Conservation (phyloP, 2,797 vertebrate genomes). For the Heterohyrax brucei region DNA sequence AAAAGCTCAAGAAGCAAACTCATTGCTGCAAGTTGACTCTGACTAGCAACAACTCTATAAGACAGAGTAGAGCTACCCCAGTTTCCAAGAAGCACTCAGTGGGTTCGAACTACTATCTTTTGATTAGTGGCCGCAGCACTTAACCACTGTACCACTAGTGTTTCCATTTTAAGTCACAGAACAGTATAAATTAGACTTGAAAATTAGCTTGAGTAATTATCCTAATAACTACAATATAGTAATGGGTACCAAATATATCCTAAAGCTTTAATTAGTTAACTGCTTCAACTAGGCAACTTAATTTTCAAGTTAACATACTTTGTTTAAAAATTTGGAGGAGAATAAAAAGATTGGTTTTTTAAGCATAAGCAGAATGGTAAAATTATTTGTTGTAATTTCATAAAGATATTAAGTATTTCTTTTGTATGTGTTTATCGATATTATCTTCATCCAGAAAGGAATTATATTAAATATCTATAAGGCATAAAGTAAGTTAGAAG, state of each 20-base stretch:
- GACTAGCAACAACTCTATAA: too few relatives aligned
- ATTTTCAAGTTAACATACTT: slow-evolving; percentile 2
- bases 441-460: background rate
- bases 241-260: background rate
- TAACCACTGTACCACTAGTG: too few relatives aligned
- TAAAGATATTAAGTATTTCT: slow-evolving; percentile 26
- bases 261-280: slow-evolving; percentile 9
- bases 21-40: too few relatives aligned
- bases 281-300: background rate
- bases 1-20: too few relatives aligned
- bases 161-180: too few relatives aligned
- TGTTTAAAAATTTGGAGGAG: slow-evolving; percentile 12
- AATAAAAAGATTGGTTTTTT: slow-evolving; percentile 50
- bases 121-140: too few relatives aligned
- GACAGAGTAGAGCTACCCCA: too few relatives aligned
- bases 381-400: slow-evolving; percentile 14
- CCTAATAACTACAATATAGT: background rate
- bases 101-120: too few relatives aligned
- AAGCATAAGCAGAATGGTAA: slow-evolving; percentile 18
- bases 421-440: background rate
- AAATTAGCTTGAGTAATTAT: slow-evolving; percentile 50
- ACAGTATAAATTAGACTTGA: background rate
- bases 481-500: background rate
- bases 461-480: slow-evolving; percentile 51
- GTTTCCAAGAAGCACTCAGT: too few relatives aligned